Evolutionary conservation across 2,113 vertebrate species (phyloP).

Genomic region (Cryptotis parvus): DNA sequence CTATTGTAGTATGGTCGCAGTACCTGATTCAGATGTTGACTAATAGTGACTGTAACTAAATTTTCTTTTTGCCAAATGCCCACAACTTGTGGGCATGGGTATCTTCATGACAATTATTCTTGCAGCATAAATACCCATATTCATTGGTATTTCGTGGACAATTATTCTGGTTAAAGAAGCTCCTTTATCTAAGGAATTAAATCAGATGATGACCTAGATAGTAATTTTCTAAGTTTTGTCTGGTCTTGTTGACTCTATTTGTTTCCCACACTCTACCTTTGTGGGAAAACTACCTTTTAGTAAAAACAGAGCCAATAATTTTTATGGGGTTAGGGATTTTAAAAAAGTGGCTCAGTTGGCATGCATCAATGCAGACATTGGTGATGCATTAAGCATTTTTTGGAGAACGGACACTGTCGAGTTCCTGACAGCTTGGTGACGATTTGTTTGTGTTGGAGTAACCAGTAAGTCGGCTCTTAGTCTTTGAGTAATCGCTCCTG

Average conservation of each 20-base stretch:
- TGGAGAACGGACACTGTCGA: background rate
- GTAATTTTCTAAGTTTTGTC: rapidly evolving
- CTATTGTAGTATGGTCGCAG: too few relatives aligned
- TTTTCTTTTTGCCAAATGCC: background rate
- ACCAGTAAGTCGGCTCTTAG: background rate
- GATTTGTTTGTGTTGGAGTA: conserved; percentile 72
- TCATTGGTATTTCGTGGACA: too few relatives aligned
- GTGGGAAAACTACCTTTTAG: background rate
- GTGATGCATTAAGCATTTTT: background rate
- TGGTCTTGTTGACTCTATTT: background rate
- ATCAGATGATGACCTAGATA: background rate
- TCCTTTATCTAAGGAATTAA: background rate
- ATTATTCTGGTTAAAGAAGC: background rate
- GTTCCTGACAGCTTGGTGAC: conserved; percentile 58
- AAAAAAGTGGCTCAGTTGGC: rapidly evolving
- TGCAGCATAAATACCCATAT: too few relatives aligned
- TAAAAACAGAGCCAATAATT: background rate
- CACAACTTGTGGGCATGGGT: background rate
- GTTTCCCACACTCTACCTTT: background rate
- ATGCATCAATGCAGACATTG: rapidly evolving
- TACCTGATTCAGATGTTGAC: background rate
- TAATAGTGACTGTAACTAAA: background rate
- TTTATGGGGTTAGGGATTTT: rapidly evolving
- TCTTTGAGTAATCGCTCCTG: conserved; percentile 65
- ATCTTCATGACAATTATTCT: background rate